Conservation (phyloP, 2,797 vertebrate species). For the Typhlichthys eigenmanni region DNA sequence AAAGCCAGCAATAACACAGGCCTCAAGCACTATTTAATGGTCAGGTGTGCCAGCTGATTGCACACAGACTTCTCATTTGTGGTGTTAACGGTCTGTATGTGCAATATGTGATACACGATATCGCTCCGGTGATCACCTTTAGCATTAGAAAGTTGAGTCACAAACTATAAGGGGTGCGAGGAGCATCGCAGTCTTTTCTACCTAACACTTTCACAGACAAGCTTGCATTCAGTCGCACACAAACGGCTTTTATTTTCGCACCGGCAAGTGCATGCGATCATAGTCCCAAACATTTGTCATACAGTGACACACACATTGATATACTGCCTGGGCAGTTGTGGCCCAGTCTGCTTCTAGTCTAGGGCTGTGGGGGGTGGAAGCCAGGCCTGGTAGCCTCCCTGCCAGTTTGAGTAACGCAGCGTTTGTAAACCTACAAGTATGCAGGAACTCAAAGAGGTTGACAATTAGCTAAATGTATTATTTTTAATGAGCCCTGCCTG, state of each 20-base stretch:
- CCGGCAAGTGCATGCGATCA: not conserved
- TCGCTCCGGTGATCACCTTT: constrained; percentile 27
- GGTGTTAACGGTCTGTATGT: constrained; percentile 35
- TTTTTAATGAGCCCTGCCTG: not conserved
- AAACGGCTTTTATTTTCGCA: constrained; percentile 6
- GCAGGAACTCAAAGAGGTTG: no score
- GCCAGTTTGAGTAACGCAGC: no score
- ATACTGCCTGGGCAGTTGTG: constrained; percentile 47
- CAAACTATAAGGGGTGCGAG: constrained; percentile 8
- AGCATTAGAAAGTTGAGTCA: constrained; percentile 30
- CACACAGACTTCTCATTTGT: constrained; percentile 41
- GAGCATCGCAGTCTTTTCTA: constrained; percentile 1
- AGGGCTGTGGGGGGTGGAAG: constrained; percentile 9
- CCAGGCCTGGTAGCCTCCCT: not conserved
- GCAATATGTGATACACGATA: constrained; percentile 34
- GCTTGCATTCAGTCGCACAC: not conserved
- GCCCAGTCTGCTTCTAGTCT: no score
- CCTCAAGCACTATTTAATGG: constrained; percentile 36
- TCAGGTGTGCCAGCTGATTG: constrained; percentile 46
- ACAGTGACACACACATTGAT: constrained; percentile 41
- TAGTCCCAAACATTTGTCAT: not conserved
- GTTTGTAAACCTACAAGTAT: not conserved
- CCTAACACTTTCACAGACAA: not conserved
- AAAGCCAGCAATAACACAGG: constrained; percentile 38
- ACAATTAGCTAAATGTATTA: constrained; percentile 1